Evolutionary conservation across 2,797 vertebrate species (phyloP), one percentile per base, ranked within the genome.

Genomic region (Halcyon chelicuti): DNA sequence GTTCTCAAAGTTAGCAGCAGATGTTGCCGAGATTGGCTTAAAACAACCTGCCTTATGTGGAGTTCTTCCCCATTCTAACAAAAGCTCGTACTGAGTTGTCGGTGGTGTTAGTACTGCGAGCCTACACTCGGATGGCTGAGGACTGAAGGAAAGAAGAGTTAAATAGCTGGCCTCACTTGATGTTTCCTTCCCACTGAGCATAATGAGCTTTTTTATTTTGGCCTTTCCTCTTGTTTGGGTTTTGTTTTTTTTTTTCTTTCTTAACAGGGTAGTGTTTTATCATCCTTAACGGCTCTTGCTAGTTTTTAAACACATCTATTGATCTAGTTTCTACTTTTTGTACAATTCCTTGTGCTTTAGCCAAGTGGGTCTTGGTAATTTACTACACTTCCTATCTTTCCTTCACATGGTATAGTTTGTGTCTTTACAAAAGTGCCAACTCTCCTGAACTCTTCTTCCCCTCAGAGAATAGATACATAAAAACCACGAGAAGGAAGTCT

Each of bases 401-500:
- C 87, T 96, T 94, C 63, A 84, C 80, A 92, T 25, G 40, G 86
- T 63, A 40, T 86, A 79, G 62, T 82, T 86, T 70, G 51, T 73
- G 80, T 78, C 93, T 90, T 88, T 90, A 87, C 42, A 79, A 85
- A 94, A 81, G 74, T 85, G 92, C 83, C 96, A 96, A 7, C 88
- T 96, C 63, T 88, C 90, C 92, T 92, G 94, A 94, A 94, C 88
- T 94, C 83, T 96, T 94, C 90, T 90, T 94, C 74, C 47, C 60
- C 47, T 92, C 55, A 37, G 77, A 90, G 82, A 92, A 82, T 0
- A 94, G 70, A 92, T 66, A 70, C 1, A 86, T 81, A 92, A 93
- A 94, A 93, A 86, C 83, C 77, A 85, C 74, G 77, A 67, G 88
- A 95, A 95, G 74, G 51, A 86, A 75, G 88, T 60, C 80, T 76